Conservation (phyloP, 2,113 vertebrate species). For the Hippocampus barbouri region DNA sequence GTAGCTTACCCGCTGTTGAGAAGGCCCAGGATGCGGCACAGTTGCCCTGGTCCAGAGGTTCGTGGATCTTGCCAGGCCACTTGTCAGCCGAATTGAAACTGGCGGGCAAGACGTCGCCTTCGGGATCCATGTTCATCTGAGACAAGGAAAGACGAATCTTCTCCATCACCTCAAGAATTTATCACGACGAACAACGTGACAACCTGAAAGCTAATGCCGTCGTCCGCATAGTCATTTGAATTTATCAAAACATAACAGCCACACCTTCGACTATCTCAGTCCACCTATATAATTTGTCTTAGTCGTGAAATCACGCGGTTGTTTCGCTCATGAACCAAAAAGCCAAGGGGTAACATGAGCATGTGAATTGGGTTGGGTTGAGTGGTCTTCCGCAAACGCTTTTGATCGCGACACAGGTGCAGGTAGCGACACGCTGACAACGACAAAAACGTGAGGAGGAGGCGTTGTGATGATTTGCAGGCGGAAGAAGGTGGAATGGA, state of each 20-base stretch:
- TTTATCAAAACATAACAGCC: no score
- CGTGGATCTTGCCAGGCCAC: slow-evolving; percentile 91
- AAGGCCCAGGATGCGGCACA: slow-evolving; percentile 97
- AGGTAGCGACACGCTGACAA: slow-evolving; percentile 54
- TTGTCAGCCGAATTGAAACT: slow-evolving; percentile 84
- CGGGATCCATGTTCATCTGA: slow-evolving; percentile 83
- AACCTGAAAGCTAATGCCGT: no score
- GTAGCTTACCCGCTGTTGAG: slow-evolving; percentile 83
- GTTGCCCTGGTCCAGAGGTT: slow-evolving; percentile 93
- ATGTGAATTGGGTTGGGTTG: neutral
- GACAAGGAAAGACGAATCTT: no score
- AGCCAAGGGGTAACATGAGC: no score
- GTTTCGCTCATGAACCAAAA: no score
- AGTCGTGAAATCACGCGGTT: no score
- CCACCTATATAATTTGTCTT: no score
- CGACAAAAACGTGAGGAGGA: slow-evolving; percentile 14
- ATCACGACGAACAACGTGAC: no score
- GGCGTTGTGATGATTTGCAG: slow-evolving; percentile 1
- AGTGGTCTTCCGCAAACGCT: slow-evolving; percentile 13
- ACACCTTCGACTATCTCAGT: no score
- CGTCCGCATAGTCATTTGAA: no score
- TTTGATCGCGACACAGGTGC: slow-evolving; percentile 50
- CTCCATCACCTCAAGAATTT: no score
- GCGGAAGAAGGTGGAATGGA: slow-evolving; percentile 7
- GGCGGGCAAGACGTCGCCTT: slow-evolving; percentile 74